Percentiles rank a stretch among this genome's conserved stretches.
Evolutionary conservation across 1,140 invertebrate genomes (phyloP).

Genomic region (Sycobia sp.): DNA sequence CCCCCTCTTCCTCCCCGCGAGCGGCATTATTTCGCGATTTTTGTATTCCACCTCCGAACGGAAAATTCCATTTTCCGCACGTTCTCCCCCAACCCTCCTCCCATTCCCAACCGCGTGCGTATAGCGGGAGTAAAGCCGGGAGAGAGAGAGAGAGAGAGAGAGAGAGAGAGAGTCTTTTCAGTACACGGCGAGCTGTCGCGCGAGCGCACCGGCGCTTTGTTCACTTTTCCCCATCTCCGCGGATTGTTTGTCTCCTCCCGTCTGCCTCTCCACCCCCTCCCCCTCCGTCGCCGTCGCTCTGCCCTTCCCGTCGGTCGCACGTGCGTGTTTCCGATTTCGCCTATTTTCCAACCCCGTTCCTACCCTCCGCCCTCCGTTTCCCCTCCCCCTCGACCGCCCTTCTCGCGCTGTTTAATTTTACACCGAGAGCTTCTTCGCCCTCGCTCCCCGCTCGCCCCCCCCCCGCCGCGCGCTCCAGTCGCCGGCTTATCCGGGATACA

Average conservation of each 20-base stretch:
- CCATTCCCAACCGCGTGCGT: no score
- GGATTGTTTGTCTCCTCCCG: slow-evolving; percentile 1
- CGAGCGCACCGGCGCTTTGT: background rate
- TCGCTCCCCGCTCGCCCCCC: no score
- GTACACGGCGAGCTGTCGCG: no score
- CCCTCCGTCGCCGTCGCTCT: no score
- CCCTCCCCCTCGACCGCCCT: background rate
- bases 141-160: no score
- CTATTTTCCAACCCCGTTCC: slow-evolving; percentile 1
- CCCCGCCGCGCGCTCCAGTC: background rate
- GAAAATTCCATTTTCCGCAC: slow-evolving; percentile 12
- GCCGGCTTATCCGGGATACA: background rate
- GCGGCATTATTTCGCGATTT: no score
- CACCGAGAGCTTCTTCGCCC: no score
- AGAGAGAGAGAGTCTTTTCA: background rate
- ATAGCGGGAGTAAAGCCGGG: no score
- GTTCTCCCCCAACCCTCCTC: background rate
- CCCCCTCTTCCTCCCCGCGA: no score
- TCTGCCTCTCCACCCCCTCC: no score
- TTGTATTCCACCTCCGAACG: background rate
- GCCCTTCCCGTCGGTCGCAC: no score
- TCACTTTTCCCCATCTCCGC: background rate
- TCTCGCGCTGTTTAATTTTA: slow-evolving; percentile 26
- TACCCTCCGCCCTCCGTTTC: no score
- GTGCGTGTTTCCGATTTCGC: background rate